phyloP scores from a whole-genome alignment of 2,888 invertebrate genomes.

The Drosophila subsilvestris region DNA sequence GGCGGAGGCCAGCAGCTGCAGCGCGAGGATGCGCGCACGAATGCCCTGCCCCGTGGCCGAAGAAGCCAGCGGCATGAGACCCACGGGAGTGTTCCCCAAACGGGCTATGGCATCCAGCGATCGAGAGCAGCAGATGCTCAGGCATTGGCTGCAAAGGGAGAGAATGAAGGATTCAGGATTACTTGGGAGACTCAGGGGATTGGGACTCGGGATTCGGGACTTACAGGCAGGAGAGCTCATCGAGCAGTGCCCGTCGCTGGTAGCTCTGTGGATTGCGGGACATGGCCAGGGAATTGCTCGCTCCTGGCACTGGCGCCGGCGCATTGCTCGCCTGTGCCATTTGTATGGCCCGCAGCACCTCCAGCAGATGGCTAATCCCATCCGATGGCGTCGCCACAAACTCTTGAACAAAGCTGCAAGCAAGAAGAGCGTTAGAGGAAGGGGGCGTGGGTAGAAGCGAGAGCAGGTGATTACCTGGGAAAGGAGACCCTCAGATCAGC shows the following conservation, averaged over 20 bases:
- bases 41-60: constrained; percentile 95
- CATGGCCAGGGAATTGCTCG: constrained; percentile 76
- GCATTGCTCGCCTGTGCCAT: constrained; percentile 89
- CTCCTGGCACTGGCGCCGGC: constrained; percentile 64
- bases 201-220: constrained; percentile 65
- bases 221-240: constrained; percentile 93
- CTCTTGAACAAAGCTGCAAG: constrained; percentile 93
- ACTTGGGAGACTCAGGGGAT: background rate
- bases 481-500: constrained; percentile 94
- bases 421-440: background rate
- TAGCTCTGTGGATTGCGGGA: constrained; percentile 88
- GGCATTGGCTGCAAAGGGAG: constrained; percentile 87
- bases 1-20: constrained; percentile 94
- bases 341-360: constrained; percentile 93
- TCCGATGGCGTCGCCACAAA: constrained; percentile 95
- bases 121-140: constrained; percentile 91
- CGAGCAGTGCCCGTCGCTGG: constrained; percentile 90
- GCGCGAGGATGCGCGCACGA: constrained; percentile 91
- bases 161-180: fast-evolving
- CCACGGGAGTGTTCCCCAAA: constrained; percentile 91
- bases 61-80: constrained; percentile 92
- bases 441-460: constrained; percentile 1
- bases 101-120: constrained; percentile 92
- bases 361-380: constrained; percentile 92
- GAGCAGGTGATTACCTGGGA: constrained; percentile 89